These are phyloP conservation scores for Pangasius djambal DNA, from an alignment of 2,797 vertebrate species.

Conservation along the genomic window DNA sequence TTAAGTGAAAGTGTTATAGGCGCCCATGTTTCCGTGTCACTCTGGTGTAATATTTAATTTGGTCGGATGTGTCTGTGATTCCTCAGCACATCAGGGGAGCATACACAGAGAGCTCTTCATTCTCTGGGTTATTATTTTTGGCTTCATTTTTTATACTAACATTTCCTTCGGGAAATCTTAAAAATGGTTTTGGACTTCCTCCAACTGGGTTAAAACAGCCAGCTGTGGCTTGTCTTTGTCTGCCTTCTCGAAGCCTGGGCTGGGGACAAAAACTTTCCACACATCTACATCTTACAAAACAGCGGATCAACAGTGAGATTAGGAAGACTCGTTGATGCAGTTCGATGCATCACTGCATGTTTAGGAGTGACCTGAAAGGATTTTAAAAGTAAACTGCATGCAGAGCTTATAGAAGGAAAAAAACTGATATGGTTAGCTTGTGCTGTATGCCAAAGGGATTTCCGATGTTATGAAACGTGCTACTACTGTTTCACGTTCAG, in stretches of 20 bases:
- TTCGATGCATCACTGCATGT: not conserved
- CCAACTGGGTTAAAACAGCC: constrained; percentile 50
- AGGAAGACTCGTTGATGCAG: not conserved
- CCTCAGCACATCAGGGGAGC: constrained; percentile 7
- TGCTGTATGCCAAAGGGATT: not conserved
- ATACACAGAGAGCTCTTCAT: constrained; percentile 18
- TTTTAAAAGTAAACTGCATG: not conserved
- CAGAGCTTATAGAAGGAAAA: not conserved
- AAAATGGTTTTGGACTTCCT: constrained; percentile 39
- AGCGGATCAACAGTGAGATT: not conserved
- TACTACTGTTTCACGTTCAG: constrained; percentile 15
- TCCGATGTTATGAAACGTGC: not conserved
- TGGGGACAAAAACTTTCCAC: constrained; percentile 11
- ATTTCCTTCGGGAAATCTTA: constrained; percentile 41
- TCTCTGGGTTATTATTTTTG: constrained; percentile 36
- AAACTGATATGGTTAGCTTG: not conserved
- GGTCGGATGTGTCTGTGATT: constrained; percentile 1
- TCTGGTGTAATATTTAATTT: constrained; percentile 34
- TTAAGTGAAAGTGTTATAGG: constrained; percentile 35
- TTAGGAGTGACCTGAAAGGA: not conserved
- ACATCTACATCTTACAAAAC: constrained; percentile 30
- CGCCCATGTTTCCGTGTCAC: constrained; percentile 13
- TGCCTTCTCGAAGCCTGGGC: constrained; percentile 22
- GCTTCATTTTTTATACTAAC: constrained; percentile 25
- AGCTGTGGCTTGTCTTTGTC: constrained; percentile 52